Base-by-base conservation (phyloP, 2,888 invertebrate genomes). In the Phrixothrix hirtus region DNA sequence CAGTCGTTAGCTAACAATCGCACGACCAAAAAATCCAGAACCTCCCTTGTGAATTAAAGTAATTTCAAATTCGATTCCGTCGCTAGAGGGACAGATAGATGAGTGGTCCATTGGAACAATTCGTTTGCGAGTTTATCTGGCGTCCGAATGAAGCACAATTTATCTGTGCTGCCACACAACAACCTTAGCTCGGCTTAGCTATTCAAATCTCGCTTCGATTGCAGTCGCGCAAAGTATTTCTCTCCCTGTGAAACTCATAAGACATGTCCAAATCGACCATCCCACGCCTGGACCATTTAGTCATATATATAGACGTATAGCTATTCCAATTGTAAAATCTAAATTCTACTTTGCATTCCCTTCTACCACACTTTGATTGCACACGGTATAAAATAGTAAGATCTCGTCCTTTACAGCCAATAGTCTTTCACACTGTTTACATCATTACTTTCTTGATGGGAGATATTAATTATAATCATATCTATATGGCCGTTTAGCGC, bases 31-130 rank as follows among this genome's bases (percentile, higher is more conserved):
- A 75, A 75, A 73, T 73, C 73, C 73, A 64, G 70, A 69, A 70
- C 70, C 74, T 76, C 75, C 75, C 76, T 71, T 70, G 75, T 71
- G 76, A 76, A 76, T 76, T 76, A 76, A 76, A 76, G 74, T 75
- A 75, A 76, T 76, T 76, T 75, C 75, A 75, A 75, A 76, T 76
- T 76, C 76, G 76, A 76, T 75, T 75, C 74, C 73, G 72, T 71
- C 73, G 72, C 73, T 70, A 70, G 73, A 75, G 75, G 75, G 75
- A 75, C 74, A 73, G 74, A 75, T 74, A 75, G 74, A 76, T 76
- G 75, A 75, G 75, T 75, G 75, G 74, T 74, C 69, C 73, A 74
- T 68, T 65, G 67, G 69, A 63, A 69, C 75, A 74, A 70, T 68
- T 64, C 72, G 72, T 71, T 72, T 60, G 58, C 64, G 61, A 59